A percentile compares a stretch with the other conserved stretches of the same genome.
phyloP scores from a whole-genome alignment of 2,888 invertebrate genomes.

The Hartigia nigra region DNA sequence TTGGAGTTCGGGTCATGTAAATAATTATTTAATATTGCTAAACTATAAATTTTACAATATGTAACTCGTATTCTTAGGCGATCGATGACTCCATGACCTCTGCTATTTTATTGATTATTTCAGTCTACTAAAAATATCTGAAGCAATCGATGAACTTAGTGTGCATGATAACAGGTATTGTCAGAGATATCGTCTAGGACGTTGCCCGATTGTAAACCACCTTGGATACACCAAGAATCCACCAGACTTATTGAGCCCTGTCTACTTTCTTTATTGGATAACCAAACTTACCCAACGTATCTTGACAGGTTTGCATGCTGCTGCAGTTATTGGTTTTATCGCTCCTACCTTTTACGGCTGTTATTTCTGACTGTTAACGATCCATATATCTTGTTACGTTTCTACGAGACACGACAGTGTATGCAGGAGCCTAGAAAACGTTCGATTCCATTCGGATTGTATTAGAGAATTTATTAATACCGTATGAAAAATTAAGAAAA shows the following conservation, averaged over 20 bases:
- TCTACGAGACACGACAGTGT: background rate
- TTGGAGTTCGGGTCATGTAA: too few relatives aligned
- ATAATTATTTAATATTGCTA: background rate
- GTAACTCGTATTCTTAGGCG: background rate
- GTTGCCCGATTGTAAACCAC: background rate
- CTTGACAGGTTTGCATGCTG: slow-evolving; percentile 26
- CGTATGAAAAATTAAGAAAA: background rate
- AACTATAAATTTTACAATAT: background rate
- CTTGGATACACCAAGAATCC: background rate
- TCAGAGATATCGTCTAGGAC: background rate
- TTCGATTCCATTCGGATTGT: background rate
- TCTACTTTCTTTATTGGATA: slow-evolving; percentile 27
- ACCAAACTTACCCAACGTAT: slow-evolving; percentile 13
- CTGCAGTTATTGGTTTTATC: slow-evolving; percentile 26
- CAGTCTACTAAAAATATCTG: background rate
- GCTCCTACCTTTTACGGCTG: background rate
- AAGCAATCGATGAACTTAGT: background rate
- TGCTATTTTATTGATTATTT: slow-evolving; percentile 9
- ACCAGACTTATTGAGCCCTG: background rate
- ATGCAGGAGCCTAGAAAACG: background rate
- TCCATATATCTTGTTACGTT: background rate
- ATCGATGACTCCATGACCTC: background rate
- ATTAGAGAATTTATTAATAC: background rate
- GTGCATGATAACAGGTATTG: background rate
- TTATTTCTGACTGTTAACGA: background rate